phyloP scores from a whole-genome alignment of 2,888 invertebrate genomes.

The Auanema sp. region DNA sequence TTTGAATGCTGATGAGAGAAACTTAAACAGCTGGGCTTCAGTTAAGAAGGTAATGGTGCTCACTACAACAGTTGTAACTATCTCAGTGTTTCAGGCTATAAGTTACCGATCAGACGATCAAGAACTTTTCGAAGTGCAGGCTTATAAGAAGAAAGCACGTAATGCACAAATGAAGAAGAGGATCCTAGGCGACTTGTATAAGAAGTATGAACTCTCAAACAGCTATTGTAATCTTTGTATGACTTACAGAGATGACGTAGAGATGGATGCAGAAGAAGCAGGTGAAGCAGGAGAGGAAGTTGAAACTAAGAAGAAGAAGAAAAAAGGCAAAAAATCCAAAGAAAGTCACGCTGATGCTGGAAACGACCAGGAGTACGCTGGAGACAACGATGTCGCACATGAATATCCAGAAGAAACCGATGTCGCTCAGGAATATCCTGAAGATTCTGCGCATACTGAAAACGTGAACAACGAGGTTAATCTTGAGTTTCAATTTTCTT shows the following conservation, averaged over 20 bases:
- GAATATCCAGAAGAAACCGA: not conserved
- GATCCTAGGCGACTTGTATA: conserved; percentile 69
- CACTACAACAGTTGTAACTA: not conserved
- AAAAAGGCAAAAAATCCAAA: conserved; percentile 14
- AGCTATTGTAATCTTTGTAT: not conserved
- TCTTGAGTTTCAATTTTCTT: not conserved
- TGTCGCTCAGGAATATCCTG: too few relatives aligned
- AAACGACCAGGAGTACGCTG: not conserved
- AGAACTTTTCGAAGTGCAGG: conserved; percentile 79
- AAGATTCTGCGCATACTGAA: conserved; percentile 2
- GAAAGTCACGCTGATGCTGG: not conserved
- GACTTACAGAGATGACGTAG: conserved; percentile 1
- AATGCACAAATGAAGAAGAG: conserved; percentile 78
- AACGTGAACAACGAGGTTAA: not conserved
- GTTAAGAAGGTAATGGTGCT: conserved; percentile 74
- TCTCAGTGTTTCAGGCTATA: conserved; percentile 44
- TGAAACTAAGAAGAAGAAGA: conserved; percentile 16
- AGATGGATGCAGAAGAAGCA: conserved; percentile 10
- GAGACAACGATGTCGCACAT: not conserved
- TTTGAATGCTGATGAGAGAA: conserved; percentile 84
- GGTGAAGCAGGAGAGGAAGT: conserved; percentile 14
- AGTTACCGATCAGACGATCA: conserved; percentile 72
- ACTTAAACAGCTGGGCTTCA: conserved; percentile 92
- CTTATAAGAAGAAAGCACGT: conserved; percentile 76
- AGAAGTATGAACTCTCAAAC: conserved; percentile 19